These are phyloP conservation scores for Pycnonotus jocosus DNA, from an alignment of 2,113 vertebrate species.

Conservation along the genomic window DNA sequence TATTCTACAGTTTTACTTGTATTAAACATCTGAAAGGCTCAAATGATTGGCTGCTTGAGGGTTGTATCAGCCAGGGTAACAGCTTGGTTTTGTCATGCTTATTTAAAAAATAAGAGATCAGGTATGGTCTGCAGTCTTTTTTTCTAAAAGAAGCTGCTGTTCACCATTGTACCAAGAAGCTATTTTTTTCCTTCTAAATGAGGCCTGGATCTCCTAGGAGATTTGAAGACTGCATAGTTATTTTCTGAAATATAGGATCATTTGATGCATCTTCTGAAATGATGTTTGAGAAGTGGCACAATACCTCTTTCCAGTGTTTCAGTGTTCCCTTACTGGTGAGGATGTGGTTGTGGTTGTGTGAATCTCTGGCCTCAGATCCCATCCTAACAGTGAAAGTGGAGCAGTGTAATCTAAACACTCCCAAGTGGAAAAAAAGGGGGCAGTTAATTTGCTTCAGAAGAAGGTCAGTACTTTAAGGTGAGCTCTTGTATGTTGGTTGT, in stretches of 20 bases:
- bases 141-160: neutral
- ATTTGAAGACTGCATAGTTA: neutral
- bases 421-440: neutral
- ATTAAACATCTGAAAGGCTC: neutral
- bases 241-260: neutral
- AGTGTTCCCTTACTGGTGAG: neutral
- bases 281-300: neutral
- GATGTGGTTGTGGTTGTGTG: neutral
- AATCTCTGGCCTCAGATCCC: neutral
- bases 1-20: neutral
- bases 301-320: neutral
- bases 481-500: accelerated
- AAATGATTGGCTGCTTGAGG: neutral
- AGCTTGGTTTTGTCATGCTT: neutral
- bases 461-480: neutral
- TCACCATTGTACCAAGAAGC: neutral
- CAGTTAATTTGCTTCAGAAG: neutral
- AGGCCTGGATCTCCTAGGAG: slow-evolving; percentile 17
- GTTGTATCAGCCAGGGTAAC: neutral
- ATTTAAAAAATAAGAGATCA: neutral
- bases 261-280: neutral
- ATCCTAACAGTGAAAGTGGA: neutral
- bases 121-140: neutral
- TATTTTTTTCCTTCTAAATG: neutral
- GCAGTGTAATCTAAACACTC: neutral